Evolutionary conservation across 2,888 invertebrate species (phyloP).

Genomic region (Mycalesis mineus): DNA sequence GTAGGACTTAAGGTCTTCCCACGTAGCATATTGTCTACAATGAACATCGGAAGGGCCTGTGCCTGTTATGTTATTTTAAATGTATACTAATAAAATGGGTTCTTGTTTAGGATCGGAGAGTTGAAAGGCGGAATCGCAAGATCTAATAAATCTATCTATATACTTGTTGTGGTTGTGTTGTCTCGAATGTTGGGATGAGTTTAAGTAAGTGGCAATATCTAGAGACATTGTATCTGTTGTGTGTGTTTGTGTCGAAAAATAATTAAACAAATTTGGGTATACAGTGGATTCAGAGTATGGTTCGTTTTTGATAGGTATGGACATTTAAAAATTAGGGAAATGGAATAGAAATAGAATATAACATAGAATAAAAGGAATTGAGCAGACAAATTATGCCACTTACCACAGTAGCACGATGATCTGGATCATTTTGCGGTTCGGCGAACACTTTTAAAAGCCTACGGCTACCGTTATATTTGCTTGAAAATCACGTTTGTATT

Average conservation of each 20-base stretch:
- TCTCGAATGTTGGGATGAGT: conserved; percentile 22
- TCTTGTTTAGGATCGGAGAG: conserved; percentile 9
- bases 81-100: conserved; percentile 12
- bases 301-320: neutral
- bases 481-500: no score
- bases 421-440: no score
- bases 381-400: no score
- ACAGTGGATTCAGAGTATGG: neutral
- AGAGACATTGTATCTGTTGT: neutral
- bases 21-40: conserved; percentile 18
- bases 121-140: conserved; percentile 20
- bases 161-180: conserved; percentile 16
- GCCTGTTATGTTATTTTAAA: conserved; percentile 22
- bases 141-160: conserved; percentile 23
- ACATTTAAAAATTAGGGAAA: no score
- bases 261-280: neutral
- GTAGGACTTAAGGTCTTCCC: conserved; percentile 16
- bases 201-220: neutral
- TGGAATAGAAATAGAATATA: no score
- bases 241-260: neutral
- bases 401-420: no score
- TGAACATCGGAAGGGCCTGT: conserved; percentile 22
- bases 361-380: no score
- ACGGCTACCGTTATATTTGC: no score
- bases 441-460: no score